Percentiles rank a stretch among this genome's conserved stretches.
Conservation (phyloP, 2,888 invertebrate genomes). For the Spodoptera picta region DNA sequence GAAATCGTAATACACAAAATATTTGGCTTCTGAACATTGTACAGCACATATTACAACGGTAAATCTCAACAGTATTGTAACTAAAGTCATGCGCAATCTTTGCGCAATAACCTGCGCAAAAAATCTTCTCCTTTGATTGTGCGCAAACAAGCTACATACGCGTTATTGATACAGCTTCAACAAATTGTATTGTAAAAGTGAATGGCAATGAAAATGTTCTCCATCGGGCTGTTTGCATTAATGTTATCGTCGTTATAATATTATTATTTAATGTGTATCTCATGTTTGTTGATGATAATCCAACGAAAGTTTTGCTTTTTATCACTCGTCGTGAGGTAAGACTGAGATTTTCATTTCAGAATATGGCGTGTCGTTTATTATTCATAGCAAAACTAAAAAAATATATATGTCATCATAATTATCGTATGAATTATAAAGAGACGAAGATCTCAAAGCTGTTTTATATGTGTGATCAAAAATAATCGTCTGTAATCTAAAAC, state of each 20-base stretch:
- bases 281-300: slow-evolving; percentile 67
- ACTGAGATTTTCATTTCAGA: slow-evolving; percentile 73
- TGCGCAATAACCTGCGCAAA: too few relatives aligned
- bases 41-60: too few relatives aligned
- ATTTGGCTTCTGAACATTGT: too few relatives aligned
- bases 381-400: slow-evolving; percentile 46
- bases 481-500: slow-evolving; percentile 25
- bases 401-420: slow-evolving; percentile 46
- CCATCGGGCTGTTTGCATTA: slow-evolving; percentile 54
- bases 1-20: too few relatives aligned
- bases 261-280: slow-evolving; percentile 58
- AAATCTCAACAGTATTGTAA: too few relatives aligned
- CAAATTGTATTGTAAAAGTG: slow-evolving; percentile 17
- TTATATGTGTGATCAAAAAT: slow-evolving; percentile 46
- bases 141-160: background rate
- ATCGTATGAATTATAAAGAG: slow-evolving; percentile 38
- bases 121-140: background rate
- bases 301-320: slow-evolving; percentile 71
- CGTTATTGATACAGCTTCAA: slow-evolving; percentile 38
- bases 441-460: slow-evolving; percentile 46
- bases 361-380: slow-evolving; percentile 49
- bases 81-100: too few relatives aligned
- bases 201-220: slow-evolving; percentile 35
- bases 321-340: slow-evolving; percentile 74
- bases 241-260: slow-evolving; percentile 58